A percentile compares a stretch with the other conserved stretches of the same genome.
Evolutionary conservation across 2,888 invertebrate species (phyloP).

Genomic region (Drosophila colorata): DNA sequence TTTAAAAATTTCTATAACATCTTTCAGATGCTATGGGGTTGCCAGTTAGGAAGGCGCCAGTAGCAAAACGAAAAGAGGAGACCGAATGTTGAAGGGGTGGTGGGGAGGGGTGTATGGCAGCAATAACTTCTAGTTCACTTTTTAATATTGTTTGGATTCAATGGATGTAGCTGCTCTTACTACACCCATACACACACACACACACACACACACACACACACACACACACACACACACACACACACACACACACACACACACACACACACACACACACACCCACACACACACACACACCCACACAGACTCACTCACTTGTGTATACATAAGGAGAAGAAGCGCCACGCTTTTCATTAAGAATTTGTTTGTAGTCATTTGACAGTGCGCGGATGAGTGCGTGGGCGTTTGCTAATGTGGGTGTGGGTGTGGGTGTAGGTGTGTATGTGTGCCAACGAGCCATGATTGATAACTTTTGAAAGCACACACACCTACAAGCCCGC

Average conservation of each 20-base stretch:
- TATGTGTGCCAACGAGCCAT: slow-evolving; percentile 15
- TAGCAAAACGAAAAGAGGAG: slow-evolving; percentile 4
- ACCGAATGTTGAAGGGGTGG: background rate
- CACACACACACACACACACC: background rate
- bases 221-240: background rate
- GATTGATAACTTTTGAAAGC: slow-evolving; percentile 47
- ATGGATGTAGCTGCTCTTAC: slow-evolving; percentile 21
- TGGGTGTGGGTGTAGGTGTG: background rate
- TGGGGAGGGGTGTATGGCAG: slow-evolving; percentile 20
- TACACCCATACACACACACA: background rate
- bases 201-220: slow-evolving; percentile 1
- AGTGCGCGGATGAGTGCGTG: slow-evolving; percentile 25
- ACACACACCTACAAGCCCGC: background rate
- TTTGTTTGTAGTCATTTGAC: slow-evolving; percentile 67
- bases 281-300: background rate
- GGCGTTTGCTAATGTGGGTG: slow-evolving; percentile 11
- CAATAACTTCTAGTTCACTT: slow-evolving; percentile 78
- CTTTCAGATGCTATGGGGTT: slow-evolving; percentile 20
- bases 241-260: background rate
- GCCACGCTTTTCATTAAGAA: slow-evolving; percentile 72
- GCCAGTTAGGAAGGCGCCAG: slow-evolving; percentile 20
- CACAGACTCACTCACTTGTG: background rate
- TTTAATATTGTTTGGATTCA: slow-evolving; percentile 76
- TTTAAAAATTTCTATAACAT: slow-evolving; percentile 79
- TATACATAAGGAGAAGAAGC: slow-evolving; percentile 1